A percentile compares a stretch with the other conserved stretches of the same genome.
Evolutionary conservation across 2,888 invertebrate genomes (phyloP).

Genomic region (Rhogogaster chlorosoma): DNA sequence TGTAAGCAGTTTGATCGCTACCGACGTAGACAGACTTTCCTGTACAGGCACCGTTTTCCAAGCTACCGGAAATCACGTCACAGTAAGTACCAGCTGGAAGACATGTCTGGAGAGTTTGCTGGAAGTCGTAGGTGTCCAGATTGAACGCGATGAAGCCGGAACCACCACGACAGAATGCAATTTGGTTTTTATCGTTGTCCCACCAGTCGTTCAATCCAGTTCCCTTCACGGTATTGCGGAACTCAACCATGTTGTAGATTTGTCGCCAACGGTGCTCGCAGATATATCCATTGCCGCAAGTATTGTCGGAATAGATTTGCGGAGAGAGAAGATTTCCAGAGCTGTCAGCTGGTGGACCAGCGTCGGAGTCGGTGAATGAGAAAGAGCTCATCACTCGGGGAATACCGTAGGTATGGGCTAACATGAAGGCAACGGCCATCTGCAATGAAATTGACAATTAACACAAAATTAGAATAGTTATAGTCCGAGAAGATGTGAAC

Average conservation of each 20-base stretch:
- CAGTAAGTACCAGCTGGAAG: constrained; percentile 79
- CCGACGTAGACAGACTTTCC: constrained; percentile 83
- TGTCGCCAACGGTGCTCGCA: constrained; percentile 76
- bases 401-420: constrained; percentile 80
- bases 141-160: constrained; percentile 87
- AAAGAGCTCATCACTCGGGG: constrained; percentile 81
- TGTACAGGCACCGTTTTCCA: constrained; percentile 80
- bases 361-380: constrained; percentile 73
- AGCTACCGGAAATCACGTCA: constrained; percentile 79
- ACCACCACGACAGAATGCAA: constrained; percentile 75
- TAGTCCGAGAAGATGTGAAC: background rate
- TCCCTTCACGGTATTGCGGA: constrained; percentile 73
- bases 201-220: constrained; percentile 77
- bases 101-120: constrained; percentile 80
- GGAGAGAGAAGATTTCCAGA: constrained; percentile 74
- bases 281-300: constrained; percentile 75
- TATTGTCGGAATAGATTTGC: constrained; percentile 70
- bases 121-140: constrained; percentile 81
- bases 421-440: constrained; percentile 81
- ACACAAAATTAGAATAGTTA: background rate
- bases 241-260: constrained; percentile 75
- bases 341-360: constrained; percentile 75
- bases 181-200: constrained; percentile 78
- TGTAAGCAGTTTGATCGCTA: constrained; percentile 80
- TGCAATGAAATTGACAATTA: constrained; percentile 53